These are phyloP conservation scores for Zaprionus ornatus DNA, from an alignment of 1,140 invertebrate species.

Conservation along the genomic window DNA sequence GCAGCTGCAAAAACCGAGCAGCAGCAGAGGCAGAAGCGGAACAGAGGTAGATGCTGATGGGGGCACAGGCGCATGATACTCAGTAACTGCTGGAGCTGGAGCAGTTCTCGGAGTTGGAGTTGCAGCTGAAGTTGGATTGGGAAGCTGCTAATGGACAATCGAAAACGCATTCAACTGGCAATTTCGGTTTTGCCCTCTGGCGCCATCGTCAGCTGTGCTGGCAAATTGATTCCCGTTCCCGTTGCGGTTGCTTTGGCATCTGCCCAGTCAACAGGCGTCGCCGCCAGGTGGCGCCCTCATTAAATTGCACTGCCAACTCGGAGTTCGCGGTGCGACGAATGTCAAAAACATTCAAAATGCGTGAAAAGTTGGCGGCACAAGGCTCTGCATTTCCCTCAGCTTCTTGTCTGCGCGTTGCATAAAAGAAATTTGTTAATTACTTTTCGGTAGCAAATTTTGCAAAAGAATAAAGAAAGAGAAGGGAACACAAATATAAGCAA, in stretches of 20 bases:
- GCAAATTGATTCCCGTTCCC: conserved; percentile 73
- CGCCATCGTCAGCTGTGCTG: conserved; percentile 45
- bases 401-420: conserved; percentile 44
- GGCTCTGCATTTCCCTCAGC: conserved; percentile 21
- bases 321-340: conserved; percentile 20
- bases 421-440: conserved; percentile 70
- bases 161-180: conserved; percentile 80
- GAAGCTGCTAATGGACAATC: conserved; percentile 76
- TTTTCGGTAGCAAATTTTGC: conserved; percentile 34
- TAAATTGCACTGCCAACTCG: conserved; percentile 60
- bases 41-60: not conserved
- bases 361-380: not conserved
- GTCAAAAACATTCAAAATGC: conserved; percentile 59
- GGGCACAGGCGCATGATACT: conserved; percentile 30
- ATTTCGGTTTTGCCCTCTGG: conserved; percentile 64
- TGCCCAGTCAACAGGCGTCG: conserved; percentile 48
- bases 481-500: not conserved
- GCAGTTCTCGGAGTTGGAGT: conserved; percentile 7
- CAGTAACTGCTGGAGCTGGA: conserved; percentile 14
- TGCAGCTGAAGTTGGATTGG: conserved; percentile 12
- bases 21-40: not conserved
- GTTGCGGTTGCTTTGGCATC: conserved; percentile 64
- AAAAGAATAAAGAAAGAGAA: not conserved
- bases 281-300: conserved; percentile 69
- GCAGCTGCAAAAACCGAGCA: conserved; percentile 40